Evolutionary conservation across 1,140 invertebrate species (phyloP).

Genomic region (Eueides isabella): DNA sequence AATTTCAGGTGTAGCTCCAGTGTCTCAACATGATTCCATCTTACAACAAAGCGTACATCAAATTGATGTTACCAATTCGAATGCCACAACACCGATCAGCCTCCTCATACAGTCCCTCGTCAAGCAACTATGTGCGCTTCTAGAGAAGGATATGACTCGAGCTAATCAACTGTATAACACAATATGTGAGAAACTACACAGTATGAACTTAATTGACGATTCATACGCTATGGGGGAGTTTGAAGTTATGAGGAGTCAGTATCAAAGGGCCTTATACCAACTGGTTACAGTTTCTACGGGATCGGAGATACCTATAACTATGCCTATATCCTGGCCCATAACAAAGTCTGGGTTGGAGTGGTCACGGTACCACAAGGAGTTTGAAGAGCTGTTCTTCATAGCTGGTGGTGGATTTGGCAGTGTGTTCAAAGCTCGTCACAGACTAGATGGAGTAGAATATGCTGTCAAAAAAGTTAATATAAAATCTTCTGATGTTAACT

Average conservation of each 20-base stretch:
- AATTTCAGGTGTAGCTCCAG: slow-evolving; percentile 61
- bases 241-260: slow-evolving; percentile 85
- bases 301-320: slow-evolving; percentile 74
- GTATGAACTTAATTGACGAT: slow-evolving; percentile 86
- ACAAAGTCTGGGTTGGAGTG: slow-evolving; percentile 74
- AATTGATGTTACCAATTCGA: slow-evolving; percentile 63
- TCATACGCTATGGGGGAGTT: slow-evolving; percentile 86
- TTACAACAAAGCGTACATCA: slow-evolving; percentile 65
- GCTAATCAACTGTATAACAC: slow-evolving; percentile 84
- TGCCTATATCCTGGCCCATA: slow-evolving; percentile 77
- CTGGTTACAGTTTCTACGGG: slow-evolving; percentile 83
- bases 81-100: slow-evolving; percentile 82
- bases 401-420: slow-evolving; percentile 90
- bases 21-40: slow-evolving; percentile 61
- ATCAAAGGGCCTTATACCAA: slow-evolving; percentile 84
- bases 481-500: slow-evolving; percentile 83
- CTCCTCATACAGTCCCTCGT: slow-evolving; percentile 85
- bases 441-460: slow-evolving; percentile 89
- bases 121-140: slow-evolving; percentile 84
- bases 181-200: slow-evolving; percentile 85
- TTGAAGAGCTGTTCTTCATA: slow-evolving; percentile 88
- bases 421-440: slow-evolving; percentile 84
- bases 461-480: slow-evolving; percentile 92
- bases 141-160: slow-evolving; percentile 83
- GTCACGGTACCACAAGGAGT: slow-evolving; percentile 89